Conservation (phyloP, 2,888 invertebrate genomes). For the Agriotes lineatus region DNA sequence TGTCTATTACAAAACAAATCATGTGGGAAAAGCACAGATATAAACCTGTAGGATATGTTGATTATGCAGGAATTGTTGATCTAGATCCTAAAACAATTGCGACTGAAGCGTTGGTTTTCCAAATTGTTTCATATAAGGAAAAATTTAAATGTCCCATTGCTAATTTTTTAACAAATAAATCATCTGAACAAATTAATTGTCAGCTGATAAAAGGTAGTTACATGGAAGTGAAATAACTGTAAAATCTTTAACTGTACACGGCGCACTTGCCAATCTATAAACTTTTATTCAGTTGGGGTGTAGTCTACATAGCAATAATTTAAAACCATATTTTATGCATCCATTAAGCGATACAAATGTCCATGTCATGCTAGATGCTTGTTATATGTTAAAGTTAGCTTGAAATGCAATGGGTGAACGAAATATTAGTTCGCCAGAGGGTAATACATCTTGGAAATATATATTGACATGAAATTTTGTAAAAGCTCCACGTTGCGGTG, state of each 20-base stretch:
- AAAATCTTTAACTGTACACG: background rate
- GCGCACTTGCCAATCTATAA: background rate
- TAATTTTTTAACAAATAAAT: background rate
- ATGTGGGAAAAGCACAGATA: background rate
- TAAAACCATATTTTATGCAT: background rate
- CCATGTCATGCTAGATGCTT: too few species aligned
- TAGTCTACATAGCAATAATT: too few species aligned
- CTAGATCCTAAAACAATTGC: slow-evolving; percentile 18
- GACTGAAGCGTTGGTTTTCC: slow-evolving; percentile 28
- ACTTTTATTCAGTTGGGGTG: background rate
- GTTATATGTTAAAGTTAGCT: background rate
- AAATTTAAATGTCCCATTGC: too few species aligned
- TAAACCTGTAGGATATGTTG: too few species aligned
- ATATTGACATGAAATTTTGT: too few species aligned
- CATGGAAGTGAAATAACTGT: too few species aligned
- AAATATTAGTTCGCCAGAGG: background rate
- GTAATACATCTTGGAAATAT: background rate
- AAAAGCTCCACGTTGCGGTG: too few species aligned
- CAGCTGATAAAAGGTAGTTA: background rate
- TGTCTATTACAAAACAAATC: slow-evolving; percentile 7
- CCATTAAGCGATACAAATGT: background rate
- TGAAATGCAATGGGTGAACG: background rate
- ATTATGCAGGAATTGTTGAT: slow-evolving; percentile 25
- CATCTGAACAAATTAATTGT: background rate
- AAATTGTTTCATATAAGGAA: too few species aligned